These are phyloP conservation scores for Protonemura montana DNA, from an alignment of 2,888 invertebrate genomes.

Conservation along the genomic window DNA sequence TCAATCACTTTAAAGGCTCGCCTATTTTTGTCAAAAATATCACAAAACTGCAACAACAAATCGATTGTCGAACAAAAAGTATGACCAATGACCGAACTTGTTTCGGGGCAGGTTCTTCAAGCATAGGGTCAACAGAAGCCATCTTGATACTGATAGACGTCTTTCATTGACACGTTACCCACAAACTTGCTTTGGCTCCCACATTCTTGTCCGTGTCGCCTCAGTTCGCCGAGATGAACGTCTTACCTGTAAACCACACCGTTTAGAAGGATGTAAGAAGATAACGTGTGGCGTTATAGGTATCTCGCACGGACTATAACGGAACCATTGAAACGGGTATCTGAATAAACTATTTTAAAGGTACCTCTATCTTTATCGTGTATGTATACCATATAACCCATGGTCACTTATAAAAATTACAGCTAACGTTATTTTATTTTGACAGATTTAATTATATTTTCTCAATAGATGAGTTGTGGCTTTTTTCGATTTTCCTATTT, in stretches of 20 bases:
- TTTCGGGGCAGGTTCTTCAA: not conserved
- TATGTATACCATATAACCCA: not conserved
- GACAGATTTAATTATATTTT: not conserved
- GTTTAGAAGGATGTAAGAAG: not conserved
- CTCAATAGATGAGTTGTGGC: not conserved
- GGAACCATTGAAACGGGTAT: slow-evolving; percentile 12
- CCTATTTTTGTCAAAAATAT: slow-evolving; percentile 16
- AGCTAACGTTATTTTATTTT: not conserved
- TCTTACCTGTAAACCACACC: not conserved
- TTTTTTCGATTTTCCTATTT: not conserved
- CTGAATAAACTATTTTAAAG: not conserved
- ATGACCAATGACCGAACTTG: not conserved
- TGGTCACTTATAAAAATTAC: not conserved
- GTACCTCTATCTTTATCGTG: slow-evolving; percentile 5
- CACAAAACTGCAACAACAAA: slow-evolving; percentile 23
- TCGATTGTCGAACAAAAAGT: slow-evolving; percentile 15
- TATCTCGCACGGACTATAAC: not conserved
- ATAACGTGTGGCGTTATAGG: not conserved
- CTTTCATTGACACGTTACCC: not conserved
- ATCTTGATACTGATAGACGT: too few relatives aligned
- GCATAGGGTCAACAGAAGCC: not conserved
- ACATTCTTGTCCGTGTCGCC: not conserved
- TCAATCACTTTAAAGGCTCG: not conserved
- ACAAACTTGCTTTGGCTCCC: not conserved
- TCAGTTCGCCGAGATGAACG: not conserved